Conservation (phyloP, 2,888 invertebrate species). For the Pristionchus entomophagus region DNA sequence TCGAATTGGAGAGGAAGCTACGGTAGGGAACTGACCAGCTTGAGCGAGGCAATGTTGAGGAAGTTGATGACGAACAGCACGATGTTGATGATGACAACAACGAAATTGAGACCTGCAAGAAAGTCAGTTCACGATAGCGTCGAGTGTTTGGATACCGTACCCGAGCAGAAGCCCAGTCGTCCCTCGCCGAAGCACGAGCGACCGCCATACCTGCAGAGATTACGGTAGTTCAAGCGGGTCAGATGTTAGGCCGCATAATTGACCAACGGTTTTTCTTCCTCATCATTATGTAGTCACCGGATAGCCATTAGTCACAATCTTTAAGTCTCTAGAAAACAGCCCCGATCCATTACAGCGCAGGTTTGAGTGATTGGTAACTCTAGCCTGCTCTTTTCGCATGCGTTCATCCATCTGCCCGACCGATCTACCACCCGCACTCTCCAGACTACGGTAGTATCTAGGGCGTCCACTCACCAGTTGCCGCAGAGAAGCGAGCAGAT, state of each 20-base stretch:
- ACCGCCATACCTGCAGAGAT: slow-evolving; percentile 68
- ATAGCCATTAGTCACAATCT: too few relatives aligned
- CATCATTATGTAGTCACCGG: neutral
- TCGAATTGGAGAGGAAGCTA: neutral
- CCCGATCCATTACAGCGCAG: neutral
- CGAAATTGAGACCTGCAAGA: slow-evolving; percentile 60
- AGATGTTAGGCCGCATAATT: neutral
- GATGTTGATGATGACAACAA: slow-evolving; percentile 66
- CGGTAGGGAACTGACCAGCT: slow-evolving; percentile 55
- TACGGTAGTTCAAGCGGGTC: neutral
- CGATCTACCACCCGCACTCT: neutral
- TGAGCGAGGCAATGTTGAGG: slow-evolving; percentile 67
- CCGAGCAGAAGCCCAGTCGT: slow-evolving; percentile 66
- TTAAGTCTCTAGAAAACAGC: neutral
- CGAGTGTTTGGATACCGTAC: neutral
- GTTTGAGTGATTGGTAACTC: neutral
- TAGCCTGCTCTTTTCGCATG: neutral
- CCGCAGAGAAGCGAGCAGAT: slow-evolving; percentile 72
- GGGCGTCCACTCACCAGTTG: slow-evolving; percentile 53
- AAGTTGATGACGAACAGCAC: slow-evolving; percentile 70
- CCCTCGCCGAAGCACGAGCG: slow-evolving; percentile 68
- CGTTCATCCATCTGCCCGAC: neutral
- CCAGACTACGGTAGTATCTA: neutral
- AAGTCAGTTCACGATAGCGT: neutral
- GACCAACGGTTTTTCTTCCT: too few relatives aligned